These are phyloP conservation scores for Apostichopus californicus DNA, from an alignment of 35 echinoderm and acorn worm genomes.

Conservation along the genomic window DNA sequence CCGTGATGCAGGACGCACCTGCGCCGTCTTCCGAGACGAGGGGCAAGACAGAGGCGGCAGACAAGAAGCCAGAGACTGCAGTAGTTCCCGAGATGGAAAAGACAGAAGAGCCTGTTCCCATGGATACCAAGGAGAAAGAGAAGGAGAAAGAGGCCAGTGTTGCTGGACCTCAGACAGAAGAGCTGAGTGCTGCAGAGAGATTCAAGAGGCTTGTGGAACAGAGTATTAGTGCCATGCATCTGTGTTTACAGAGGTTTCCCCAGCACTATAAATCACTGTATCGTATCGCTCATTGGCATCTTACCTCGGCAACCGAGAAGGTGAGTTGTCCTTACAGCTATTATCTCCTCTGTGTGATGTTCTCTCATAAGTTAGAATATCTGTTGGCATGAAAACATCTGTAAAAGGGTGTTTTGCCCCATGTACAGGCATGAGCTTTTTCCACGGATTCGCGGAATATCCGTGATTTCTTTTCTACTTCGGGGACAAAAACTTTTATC, in stretches of 20 bases:
- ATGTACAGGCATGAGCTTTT: no score
- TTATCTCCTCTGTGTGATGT: no score
- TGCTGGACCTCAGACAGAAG: slow-evolving; percentile 9
- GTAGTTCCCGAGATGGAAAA: not conserved
- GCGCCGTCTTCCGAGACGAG: no score
- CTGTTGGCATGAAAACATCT: no score
- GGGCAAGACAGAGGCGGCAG: not conserved
- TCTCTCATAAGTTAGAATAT: no score
- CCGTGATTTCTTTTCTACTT: no score
- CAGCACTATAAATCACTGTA: slow-evolving; percentile 98
- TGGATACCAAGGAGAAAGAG: not conserved
- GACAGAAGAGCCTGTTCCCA: not conserved
- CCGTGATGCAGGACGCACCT: not conserved
- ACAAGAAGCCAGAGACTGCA: not conserved
- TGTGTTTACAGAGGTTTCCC: slow-evolving; percentile 84
- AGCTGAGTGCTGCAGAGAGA: not conserved
- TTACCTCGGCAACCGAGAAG: slow-evolving; percentile 57
- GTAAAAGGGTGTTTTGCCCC: no score
- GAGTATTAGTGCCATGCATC: slow-evolving; percentile 75
- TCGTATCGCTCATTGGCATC: slow-evolving; percentile 73
- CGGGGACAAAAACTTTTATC: no score
- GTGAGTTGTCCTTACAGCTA: slow-evolving; percentile 18
- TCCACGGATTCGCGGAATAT: no score
- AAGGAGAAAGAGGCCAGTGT: not conserved
- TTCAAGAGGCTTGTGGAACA: slow-evolving; percentile 24